A percentile compares a stretch with the other conserved stretches of the same genome.
phyloP scores from a whole-genome alignment of 1,140 invertebrate species.

The Gryllus bimaculatus region DNA sequence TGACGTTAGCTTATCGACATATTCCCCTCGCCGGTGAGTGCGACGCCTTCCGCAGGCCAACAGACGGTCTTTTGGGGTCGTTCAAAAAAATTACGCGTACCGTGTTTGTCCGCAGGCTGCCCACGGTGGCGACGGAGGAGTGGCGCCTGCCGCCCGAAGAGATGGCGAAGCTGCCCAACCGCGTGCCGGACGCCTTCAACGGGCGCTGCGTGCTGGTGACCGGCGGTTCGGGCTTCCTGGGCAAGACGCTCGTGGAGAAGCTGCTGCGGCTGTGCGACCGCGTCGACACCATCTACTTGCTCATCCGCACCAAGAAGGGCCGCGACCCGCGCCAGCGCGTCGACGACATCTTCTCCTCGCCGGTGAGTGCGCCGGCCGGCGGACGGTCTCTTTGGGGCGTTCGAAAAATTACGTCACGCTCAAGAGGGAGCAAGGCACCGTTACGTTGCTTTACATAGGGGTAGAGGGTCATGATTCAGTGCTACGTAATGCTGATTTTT shows the following conservation, averaged over 20 bases:
- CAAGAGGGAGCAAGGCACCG: too few species aligned
- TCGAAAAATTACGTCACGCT: too few species aligned
- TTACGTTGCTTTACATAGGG: too few species aligned
- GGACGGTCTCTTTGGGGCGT: too few species aligned
- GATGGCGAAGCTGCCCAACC: conserved; percentile 30
- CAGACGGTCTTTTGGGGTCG: too few species aligned
- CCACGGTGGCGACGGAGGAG: background rate
- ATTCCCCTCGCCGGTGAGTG: too few species aligned
- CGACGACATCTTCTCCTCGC: conserved; percentile 49
- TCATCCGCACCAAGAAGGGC: conserved; percentile 70
- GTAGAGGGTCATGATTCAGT: too few species aligned
- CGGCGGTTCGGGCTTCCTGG: background rate
- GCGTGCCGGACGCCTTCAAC: conserved; percentile 33
- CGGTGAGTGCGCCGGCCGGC: conserved; percentile 24
- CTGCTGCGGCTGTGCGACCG: conserved; percentile 53
- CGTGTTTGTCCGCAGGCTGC: background rate
- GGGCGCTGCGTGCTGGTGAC: conserved; percentile 43
- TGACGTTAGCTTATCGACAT: too few species aligned
- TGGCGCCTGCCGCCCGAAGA: background rate
- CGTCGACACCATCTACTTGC: conserved; percentile 60
- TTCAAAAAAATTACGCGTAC: too few species aligned
- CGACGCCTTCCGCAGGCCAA: too few species aligned
- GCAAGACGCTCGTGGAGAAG: conserved; percentile 48
- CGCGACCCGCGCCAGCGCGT: conserved; percentile 58
- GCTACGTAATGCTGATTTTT: too few species aligned